Base-by-base conservation (phyloP, 2,113 vertebrate species). In the Lampris incognitus region DNA sequence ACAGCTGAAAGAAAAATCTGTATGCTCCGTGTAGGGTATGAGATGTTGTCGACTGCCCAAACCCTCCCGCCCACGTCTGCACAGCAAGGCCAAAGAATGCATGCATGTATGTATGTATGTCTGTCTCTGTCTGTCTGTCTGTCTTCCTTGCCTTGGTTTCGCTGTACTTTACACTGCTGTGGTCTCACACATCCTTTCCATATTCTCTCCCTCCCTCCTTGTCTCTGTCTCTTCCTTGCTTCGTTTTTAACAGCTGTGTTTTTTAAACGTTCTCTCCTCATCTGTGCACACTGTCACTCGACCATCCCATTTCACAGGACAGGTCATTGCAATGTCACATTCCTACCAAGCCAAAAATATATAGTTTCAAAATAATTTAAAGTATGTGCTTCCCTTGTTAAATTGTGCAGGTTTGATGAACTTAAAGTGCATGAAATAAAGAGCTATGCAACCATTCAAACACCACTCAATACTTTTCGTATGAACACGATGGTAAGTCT, bases 81-180 rank as follows among this genome's bases (percentile, higher is more conserved):
- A 46, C 64, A 66, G 61, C 2, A 3, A 79, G 48, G 58, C 69
- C 58, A 1, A n/a, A 73, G 70, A 76, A 54, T 66, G 42, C 6
- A 24, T 61, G 72, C 69, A 42, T 48, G 61, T 57, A 68, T 8
- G 2, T 58, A 49, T 40, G 73, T 59, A 72, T 40, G 1, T n/a
- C 38, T 46, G 58, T 62, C 59, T n/a, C 38, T 46, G 58, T 62
- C 59, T 39, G 60, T 72, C 66, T 71, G 64, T 81, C 67, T 70
- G 9, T 61, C 57, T 78, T 61, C 73, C 79, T 67, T 59, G 58
- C 71, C 76, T 78, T 85, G 69, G 78, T 78, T 84, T 54, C n/a
- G 58, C 76, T 86, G 67, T 5, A 41, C 57, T 69, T 62, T 69
- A 55, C 71, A 63, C 4, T 0, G n/a, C 59, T 82, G 58, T 54